These are phyloP conservation scores for Babyrousa celebensis DNA, from an alignment of 2,797 vertebrate species.

Conservation along the genomic window DNA sequence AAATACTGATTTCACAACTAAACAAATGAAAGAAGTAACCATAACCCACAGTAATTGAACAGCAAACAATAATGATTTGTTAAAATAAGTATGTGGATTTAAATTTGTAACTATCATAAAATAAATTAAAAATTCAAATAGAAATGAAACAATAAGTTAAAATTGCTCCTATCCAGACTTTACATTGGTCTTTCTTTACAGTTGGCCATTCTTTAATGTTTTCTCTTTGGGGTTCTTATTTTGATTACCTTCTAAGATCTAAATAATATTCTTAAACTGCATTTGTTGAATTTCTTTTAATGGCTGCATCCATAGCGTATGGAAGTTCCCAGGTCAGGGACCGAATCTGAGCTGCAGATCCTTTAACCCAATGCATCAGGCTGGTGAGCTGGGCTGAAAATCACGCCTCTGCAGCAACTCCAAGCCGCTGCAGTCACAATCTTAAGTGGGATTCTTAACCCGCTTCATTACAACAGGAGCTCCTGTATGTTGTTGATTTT, in stretches of 20 bases:
- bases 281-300: neutral
- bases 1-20: slow-evolving; percentile 18
- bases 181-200: neutral
- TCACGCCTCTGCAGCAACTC: too few species aligned
- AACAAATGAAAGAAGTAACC: neutral
- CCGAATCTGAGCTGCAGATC: too few species aligned
- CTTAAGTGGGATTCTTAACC: too few species aligned
- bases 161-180: neutral
- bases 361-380: too few species aligned
- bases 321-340: too few species aligned
- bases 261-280: neutral
- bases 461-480: too few species aligned
- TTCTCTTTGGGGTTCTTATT: neutral
- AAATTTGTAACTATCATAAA: neutral
- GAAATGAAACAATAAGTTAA: neutral
- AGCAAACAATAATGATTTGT: neutral
- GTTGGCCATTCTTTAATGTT: neutral
- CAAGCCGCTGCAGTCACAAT: too few species aligned
- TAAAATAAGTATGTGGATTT: neutral
- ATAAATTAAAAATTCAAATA: neutral
- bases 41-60: neutral
- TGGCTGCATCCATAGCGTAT: too few species aligned
- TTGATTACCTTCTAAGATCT: neutral
- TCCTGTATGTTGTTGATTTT: neutral
- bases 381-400: too few species aligned